These are phyloP conservation scores for Athene cunicularia DNA, from an alignment of 2,113 vertebrate genomes.

Conservation along the genomic window DNA sequence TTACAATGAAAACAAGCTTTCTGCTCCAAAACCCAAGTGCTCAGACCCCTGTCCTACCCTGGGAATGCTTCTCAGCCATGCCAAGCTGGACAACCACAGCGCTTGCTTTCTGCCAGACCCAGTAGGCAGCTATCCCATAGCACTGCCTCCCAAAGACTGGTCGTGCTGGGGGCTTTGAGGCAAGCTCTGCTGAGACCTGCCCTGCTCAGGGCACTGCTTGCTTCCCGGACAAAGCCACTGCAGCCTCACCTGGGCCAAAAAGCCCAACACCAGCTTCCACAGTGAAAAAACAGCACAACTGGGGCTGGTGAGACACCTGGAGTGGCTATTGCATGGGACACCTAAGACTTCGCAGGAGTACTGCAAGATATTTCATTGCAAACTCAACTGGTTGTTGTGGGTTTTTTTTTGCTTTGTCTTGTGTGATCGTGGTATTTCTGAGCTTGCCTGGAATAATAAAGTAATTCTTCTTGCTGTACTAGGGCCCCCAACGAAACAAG, in stretches of 20 bases:
- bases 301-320: background rate
- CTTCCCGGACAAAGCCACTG: background rate
- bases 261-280: background rate
- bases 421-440: background rate
- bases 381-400: background rate
- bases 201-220: background rate
- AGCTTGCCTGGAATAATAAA: background rate
- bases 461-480: background rate
- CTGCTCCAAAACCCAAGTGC: background rate
- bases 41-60: background rate
- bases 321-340: background rate
- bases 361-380: background rate
- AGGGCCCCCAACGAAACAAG: background rate
- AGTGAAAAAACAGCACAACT: background rate
- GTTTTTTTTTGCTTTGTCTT: background rate
- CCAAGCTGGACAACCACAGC: background rate
- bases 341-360: background rate
- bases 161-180: background rate
- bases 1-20: background rate
- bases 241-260: background rate
- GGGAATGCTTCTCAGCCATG: background rate
- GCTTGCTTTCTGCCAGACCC: background rate
- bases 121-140: background rate
- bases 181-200: background rate
- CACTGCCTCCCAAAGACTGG: background rate